Conservation (phyloP, 1,140 invertebrate genomes). For the Phthorimaea operculella region DNA sequence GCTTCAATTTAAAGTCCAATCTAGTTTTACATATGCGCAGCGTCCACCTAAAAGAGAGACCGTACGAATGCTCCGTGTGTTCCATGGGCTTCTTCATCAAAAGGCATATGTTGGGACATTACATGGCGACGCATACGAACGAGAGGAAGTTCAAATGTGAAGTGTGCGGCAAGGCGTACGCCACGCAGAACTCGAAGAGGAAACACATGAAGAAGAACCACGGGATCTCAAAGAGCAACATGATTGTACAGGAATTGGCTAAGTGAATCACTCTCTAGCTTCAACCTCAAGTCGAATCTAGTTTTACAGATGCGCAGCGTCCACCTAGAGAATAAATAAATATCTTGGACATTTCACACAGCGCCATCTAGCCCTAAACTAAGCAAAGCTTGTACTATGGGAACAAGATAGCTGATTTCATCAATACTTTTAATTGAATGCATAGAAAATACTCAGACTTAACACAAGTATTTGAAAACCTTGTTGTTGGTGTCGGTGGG, state of each 20-base stretch:
- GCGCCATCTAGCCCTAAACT: too few species aligned
- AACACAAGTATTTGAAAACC: too few species aligned
- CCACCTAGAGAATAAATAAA: too few species aligned
- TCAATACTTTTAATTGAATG: too few species aligned
- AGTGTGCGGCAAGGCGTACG: conserved; percentile 52
- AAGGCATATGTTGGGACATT: conserved; percentile 52
- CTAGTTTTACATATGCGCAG: conserved; percentile 54
- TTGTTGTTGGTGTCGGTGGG: too few species aligned
- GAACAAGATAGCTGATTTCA: too few species aligned
- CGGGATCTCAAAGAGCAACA: conserved; percentile 37
- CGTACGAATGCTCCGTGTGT: conserved; percentile 54
- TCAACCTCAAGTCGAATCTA: too few species aligned
- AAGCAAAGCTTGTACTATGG: too few species aligned
- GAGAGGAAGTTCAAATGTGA: conserved; percentile 58
- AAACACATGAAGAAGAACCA: conserved; percentile 62
- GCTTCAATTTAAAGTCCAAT: conserved; percentile 53
- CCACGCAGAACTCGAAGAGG: conserved; percentile 49
- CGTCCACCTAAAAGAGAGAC: conserved; percentile 53
- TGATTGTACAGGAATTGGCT: conserved; percentile 16
- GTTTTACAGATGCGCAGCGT: too few species aligned
- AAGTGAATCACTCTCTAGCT: too few species aligned
- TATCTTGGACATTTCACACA: too few species aligned
- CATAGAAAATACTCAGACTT: too few species aligned
- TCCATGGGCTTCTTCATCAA: conserved; percentile 59
- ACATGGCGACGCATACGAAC: conserved; percentile 54